Evolutionary conservation across 1,140 invertebrate genomes (phyloP).

Genomic region (Zaprionus gabonicus): DNA sequence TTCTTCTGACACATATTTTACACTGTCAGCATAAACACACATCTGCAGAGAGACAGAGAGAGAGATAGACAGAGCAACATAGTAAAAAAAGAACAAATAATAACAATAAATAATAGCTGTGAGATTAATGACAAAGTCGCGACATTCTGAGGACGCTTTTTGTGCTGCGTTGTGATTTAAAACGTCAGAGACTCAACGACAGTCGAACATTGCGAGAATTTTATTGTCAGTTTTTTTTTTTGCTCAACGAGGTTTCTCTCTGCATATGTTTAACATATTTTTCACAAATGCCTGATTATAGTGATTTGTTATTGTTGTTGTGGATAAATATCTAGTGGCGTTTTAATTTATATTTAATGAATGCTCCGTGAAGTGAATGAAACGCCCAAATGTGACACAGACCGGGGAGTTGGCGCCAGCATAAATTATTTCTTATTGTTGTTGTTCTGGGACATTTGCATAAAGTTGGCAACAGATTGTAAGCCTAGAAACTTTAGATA

Average conservation of each 20-base stretch:
- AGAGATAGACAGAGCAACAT: conserved; percentile 6
- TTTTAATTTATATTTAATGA: conserved; percentile 46
- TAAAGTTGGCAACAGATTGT: conserved; percentile 8
- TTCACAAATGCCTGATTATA: conserved; percentile 46
- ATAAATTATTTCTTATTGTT: conserved; percentile 41
- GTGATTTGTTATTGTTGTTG: conserved; percentile 33
- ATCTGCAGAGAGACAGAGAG: background rate
- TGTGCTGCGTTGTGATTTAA: conserved; percentile 43
- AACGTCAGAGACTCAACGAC: conserved; percentile 18
- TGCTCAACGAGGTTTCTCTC: conserved; percentile 3
- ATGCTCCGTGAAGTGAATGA: conserved; percentile 21
- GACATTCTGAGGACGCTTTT: conserved; percentile 39
- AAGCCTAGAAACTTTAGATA: background rate
- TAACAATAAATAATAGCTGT: conserved; percentile 38
- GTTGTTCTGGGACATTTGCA: conserved; percentile 11
- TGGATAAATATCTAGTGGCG: conserved; percentile 32
- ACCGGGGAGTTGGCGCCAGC: conserved; percentile 43
- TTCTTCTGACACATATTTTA: conserved; percentile 27
- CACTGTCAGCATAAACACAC: conserved; percentile 16
- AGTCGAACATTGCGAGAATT: conserved; percentile 23
- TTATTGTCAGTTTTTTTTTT: conserved; percentile 31
- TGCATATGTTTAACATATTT: conserved; percentile 55
- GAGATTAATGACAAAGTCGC: conserved; percentile 41
- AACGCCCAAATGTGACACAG: conserved; percentile 9
- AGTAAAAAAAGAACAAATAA: conserved; percentile 17